phyloP scores from a whole-genome alignment of 2,888 invertebrate genomes.

The Polyommatus icarus region DNA sequence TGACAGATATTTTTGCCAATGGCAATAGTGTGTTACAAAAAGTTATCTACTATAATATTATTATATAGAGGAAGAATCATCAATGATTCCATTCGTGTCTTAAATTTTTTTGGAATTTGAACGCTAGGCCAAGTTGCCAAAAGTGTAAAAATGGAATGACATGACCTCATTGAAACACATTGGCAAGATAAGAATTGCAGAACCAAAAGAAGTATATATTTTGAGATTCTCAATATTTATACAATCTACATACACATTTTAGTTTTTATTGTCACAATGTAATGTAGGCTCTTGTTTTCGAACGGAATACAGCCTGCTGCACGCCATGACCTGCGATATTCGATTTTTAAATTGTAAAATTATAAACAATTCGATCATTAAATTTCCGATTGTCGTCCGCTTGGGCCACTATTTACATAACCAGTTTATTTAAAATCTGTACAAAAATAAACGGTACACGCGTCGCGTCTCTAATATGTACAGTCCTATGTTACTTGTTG shows the following conservation, averaged over 20 bases:
- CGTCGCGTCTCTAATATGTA: conserved; percentile 37
- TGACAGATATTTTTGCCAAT: background rate
- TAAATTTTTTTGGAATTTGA: no score
- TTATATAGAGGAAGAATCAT: background rate
- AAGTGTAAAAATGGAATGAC: background rate
- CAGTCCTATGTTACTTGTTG: conserved; percentile 59
- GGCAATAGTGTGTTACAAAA: background rate
- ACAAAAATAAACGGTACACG: conserved; percentile 57
- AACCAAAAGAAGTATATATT: background rate
- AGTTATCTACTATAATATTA: background rate
- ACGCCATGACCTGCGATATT: background rate
- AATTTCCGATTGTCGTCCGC: background rate
- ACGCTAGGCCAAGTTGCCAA: background rate
- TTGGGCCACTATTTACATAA: conserved; percentile 26
- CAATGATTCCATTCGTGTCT: no score
- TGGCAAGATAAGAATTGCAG: background rate
- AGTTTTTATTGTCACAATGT: conserved; percentile 26
- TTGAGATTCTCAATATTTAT: conserved; percentile 19
- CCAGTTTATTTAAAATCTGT: conserved; percentile 51
- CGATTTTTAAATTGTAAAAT: background rate
- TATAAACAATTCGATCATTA: background rate
- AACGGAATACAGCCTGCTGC: conserved; percentile 24
- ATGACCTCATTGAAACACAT: background rate
- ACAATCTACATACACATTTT: background rate
- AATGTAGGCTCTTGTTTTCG: conserved; percentile 7